These are phyloP conservation scores for Zapus hudsonius DNA, from an alignment of 2,113 vertebrate genomes.

Conservation along the genomic window DNA sequence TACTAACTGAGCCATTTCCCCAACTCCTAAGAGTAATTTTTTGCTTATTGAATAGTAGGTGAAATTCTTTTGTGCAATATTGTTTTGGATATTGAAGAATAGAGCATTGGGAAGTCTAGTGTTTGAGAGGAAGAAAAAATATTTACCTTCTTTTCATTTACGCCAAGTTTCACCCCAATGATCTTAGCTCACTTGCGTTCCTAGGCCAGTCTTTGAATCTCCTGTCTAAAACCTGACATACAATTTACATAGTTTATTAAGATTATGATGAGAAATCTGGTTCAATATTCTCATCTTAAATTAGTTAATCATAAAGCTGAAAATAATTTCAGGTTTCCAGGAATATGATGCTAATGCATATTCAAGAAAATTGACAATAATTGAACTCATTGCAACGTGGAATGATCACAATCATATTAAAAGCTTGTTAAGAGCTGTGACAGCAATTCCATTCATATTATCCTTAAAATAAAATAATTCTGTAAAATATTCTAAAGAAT, in stretches of 20 bases:
- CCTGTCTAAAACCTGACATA: background rate
- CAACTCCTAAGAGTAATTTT: too few relatives aligned
- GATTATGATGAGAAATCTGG: slow-evolving; percentile 11
- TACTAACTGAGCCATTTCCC: too few relatives aligned
- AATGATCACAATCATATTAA: background rate
- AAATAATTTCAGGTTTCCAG: background rate
- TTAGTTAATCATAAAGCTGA: background rate
- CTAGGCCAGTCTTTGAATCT: background rate
- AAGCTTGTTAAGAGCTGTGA: background rate
- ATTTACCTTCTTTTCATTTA: background rate
- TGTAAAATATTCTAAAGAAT: slow-evolving; percentile 48
- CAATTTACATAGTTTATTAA: background rate
- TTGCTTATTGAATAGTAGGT: too few relatives aligned
- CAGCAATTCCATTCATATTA: slow-evolving; percentile 3
- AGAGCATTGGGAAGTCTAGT: too few relatives aligned
- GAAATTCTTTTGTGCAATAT: too few relatives aligned
- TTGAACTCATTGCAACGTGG: background rate
- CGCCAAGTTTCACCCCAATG: background rate
- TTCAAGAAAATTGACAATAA: background rate
- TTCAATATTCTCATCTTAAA: background rate
- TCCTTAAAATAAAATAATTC: slow-evolving; percentile 8
- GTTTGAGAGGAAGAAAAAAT: background rate
- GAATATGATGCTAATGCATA: background rate
- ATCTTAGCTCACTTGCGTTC: background rate
- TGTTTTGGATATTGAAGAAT: too few relatives aligned